Conservation (phyloP, 1,140 invertebrate genomes). For the Aricia agestis region DNA sequence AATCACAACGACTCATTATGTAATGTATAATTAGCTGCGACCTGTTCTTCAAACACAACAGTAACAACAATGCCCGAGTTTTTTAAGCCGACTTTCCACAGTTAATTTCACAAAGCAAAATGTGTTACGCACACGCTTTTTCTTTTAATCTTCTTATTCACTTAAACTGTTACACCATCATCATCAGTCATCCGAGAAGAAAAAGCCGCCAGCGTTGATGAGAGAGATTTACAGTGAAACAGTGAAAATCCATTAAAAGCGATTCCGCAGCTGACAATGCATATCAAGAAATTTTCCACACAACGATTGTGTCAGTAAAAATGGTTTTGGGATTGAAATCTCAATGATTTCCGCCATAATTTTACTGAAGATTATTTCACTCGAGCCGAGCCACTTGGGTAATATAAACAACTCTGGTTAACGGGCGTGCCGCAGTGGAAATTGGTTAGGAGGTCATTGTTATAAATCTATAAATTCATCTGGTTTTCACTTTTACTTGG, state of each 20-base stretch:
- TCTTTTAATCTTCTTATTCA: neutral
- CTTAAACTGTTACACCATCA: neutral
- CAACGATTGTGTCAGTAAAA: neutral
- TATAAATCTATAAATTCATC: neutral
- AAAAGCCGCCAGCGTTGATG: neutral
- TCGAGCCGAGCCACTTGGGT: neutral
- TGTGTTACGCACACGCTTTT: slow-evolving; percentile 2
- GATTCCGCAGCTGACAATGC: neutral
- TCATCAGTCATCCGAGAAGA: slow-evolving; percentile 1
- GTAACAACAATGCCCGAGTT: neutral
- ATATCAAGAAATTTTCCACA: neutral
- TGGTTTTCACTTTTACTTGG: neutral
- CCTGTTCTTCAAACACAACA: neutral
- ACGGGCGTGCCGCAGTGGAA: neutral
- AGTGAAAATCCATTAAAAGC: neutral
- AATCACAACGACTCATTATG: neutral
- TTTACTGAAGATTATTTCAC: neutral
- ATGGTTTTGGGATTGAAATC: neutral
- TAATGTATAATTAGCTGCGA: neutral
- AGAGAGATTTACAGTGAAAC: neutral
- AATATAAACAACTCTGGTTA: neutral
- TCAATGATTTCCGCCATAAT: neutral
- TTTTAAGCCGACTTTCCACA: neutral
- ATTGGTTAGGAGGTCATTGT: slow-evolving; percentile 1
- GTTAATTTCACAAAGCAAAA: neutral